Evolutionary conservation across 2,797 vertebrate genomes (phyloP), one percentile per base, ranked within the genome.

Genomic region (Gobionotothen gibberifrons): DNA sequence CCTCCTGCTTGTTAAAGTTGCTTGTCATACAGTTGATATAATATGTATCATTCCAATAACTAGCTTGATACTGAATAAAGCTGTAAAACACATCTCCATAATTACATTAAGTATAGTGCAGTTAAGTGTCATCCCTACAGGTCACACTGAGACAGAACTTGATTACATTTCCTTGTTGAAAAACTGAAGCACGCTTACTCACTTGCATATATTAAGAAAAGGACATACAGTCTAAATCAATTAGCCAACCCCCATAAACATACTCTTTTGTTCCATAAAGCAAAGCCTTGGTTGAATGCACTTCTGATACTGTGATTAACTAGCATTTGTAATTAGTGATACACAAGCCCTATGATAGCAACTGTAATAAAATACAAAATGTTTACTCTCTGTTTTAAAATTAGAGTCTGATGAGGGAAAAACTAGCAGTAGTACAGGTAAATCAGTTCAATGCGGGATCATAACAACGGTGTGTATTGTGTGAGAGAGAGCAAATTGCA

Each of bases 401-500:
- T 26, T 26, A 26, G 26, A 26, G 26, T 26, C 26, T 26, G 26
- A 26, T 26, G 26, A 26, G 26, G 21, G 48, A 57, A 29, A 46
- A 39, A 22, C 14, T 9, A 46, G n/a, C 16, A 46, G 56, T 12
- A 14, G 32, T 21, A 56, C 44, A 48, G 49, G 14, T 56, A 22
- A 62, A 68, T 49, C 46, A n/a, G 58, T 36, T 53, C 39, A 60
- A 46, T 60, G 29, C 54, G 32, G 22, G 65, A 40, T 15, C 32
- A 26, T 55, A 80, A 76, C 46, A 53, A 65, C 26, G 26, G 26
- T 26, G 26, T 26, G 26, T 26, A 36, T 29, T 29, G 32, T 59
- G 72, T 72, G 78, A 56, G 72, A 56, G 69, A 67, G 59, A 70
- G 72, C 42, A 83, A 75, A 78, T 81, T 74, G 29, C 67, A 39